phyloP scores from a whole-genome alignment of 35 echinoderm and acorn worm genomes.

The Apostichopus californicus region DNA sequence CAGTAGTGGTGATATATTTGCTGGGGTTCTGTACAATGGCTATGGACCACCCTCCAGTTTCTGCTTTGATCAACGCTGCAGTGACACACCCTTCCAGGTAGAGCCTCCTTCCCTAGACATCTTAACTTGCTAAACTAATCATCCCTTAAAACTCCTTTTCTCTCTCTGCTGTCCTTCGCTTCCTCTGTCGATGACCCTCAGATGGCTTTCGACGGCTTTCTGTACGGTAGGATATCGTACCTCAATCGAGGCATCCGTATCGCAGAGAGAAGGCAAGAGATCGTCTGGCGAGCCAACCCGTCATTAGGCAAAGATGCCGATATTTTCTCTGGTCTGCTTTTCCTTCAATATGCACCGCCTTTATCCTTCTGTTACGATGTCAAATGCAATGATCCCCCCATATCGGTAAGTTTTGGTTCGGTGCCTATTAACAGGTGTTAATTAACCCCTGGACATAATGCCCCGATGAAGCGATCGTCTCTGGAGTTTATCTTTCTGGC shows the following conservation, averaged over 20 bases:
- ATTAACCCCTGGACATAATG: too few relatives aligned
- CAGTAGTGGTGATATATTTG: slow-evolving; percentile 49
- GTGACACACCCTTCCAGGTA: slow-evolving; percentile 60
- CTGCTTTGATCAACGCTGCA: slow-evolving; percentile 55
- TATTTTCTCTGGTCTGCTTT: slow-evolving; percentile 59
- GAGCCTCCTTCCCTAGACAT: not conserved
- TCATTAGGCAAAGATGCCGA: slow-evolving; percentile 51
- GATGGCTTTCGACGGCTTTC: slow-evolving; percentile 71
- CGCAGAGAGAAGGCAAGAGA: slow-evolving; percentile 41
- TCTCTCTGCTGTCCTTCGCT: not conserved
- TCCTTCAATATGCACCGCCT: slow-evolving; percentile 51
- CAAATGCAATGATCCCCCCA: slow-evolving; percentile 47
- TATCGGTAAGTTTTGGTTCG: slow-evolving; percentile 49
- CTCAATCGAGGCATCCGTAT: slow-evolving; percentile 55
- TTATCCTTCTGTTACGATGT: slow-evolving; percentile 61
- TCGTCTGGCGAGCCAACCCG: slow-evolving; percentile 59
- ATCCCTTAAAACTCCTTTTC: not conserved
- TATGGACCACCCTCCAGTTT: slow-evolving; percentile 62
- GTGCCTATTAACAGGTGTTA: not conserved
- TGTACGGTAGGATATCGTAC: slow-evolving; percentile 57
- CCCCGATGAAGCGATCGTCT: too few relatives aligned
- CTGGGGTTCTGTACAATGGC: slow-evolving; percentile 61
- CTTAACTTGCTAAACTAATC: slow-evolving; percentile 1
- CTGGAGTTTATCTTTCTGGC: too few relatives aligned
- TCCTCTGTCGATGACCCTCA: not conserved